Evolutionary conservation across 2,888 invertebrate genomes (phyloP).

Genomic region (Bellardia pandia): DNA sequence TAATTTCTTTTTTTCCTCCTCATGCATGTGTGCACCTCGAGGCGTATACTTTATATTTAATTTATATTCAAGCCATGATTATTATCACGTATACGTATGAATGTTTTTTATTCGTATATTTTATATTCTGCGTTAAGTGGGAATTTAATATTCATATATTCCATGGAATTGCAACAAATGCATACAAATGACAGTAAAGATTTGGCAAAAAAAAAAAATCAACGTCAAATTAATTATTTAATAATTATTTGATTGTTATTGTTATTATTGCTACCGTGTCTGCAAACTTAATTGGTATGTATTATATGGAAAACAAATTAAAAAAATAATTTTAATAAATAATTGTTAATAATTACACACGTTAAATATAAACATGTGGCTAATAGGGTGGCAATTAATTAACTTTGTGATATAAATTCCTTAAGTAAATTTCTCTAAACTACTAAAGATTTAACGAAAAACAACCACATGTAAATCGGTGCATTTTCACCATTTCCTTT

Average conservation of each 20-base stretch:
- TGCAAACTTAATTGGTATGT: conserved; percentile 44
- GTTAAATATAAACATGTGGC: neutral
- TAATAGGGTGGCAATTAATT: neutral
- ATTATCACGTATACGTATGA: conserved; percentile 52
- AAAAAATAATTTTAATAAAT: neutral
- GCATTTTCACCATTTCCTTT: too few species aligned
- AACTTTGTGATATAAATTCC: too few species aligned
- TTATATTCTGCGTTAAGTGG: neutral
- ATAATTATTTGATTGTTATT: conserved; percentile 16
- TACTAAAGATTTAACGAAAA: too few species aligned
- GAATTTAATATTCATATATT: conserved; percentile 4
- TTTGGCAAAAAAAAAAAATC: neutral
- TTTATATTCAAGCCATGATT: conserved; percentile 28
- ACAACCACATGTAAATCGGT: too few species aligned
- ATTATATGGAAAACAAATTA: conserved; percentile 7
- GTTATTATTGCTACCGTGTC: conserved; percentile 6
- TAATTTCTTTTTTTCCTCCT: neutral
- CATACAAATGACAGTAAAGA: neutral
- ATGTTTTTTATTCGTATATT: neutral
- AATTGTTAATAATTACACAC: neutral
- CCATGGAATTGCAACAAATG: neutral
- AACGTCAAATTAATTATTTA: conserved; percentile 34
- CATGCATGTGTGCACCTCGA: neutral
- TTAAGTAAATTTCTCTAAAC: too few species aligned
- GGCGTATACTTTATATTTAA: conserved; percentile 54